Evolutionary conservation across 2,113 vertebrate genomes (phyloP), one percentile per base, ranked within the genome.

Genomic region (Macquaria australasica): DNA sequence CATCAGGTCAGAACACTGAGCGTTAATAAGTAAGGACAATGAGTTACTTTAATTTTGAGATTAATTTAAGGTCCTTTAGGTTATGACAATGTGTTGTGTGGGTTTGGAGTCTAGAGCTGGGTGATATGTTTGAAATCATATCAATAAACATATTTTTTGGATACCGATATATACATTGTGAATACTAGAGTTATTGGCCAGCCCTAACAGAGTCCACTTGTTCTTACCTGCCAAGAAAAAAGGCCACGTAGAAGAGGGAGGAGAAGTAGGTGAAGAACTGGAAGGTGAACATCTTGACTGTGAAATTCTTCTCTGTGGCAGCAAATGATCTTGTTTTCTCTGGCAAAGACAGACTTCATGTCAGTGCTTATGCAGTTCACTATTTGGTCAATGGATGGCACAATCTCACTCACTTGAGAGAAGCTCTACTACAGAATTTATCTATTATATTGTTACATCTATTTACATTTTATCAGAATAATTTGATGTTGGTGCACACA

Each of bases 231-330:
- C 98, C 98, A 69, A 99, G 95, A 91, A 99, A 97, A 91, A 99
- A 99, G 58, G 98, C 98, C 0, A 98, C 91, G 73, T 99, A 99
- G 93, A 99, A 95, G 55, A 99, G 96, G 0, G 98, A 99, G 8
- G 97, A 98, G 92, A 99, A 99, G 81, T 98, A 94, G 0, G 97
- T 96, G 56, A 99, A 97, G 95, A 99, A 99, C 92, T 99, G 98
- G 93, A 99, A 97, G 25, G 95, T 97, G 96, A 99, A 98, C 95
- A 98, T 96, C 95, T 97, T 98, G 79, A 97, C 39, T 0, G 97
- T 97, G 92, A 99, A 98, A 92, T 86, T 98, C 70, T 95, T 97
- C 94, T 99, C 98, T 0, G 85, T 92, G 83, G 97, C 95, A 0
- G 95, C 95, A 75, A 94, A 95, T 3, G 97, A 97, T 86, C 97